Conservation (phyloP, 2,113 vertebrate genomes). For the Anguilla japonica region DNA sequence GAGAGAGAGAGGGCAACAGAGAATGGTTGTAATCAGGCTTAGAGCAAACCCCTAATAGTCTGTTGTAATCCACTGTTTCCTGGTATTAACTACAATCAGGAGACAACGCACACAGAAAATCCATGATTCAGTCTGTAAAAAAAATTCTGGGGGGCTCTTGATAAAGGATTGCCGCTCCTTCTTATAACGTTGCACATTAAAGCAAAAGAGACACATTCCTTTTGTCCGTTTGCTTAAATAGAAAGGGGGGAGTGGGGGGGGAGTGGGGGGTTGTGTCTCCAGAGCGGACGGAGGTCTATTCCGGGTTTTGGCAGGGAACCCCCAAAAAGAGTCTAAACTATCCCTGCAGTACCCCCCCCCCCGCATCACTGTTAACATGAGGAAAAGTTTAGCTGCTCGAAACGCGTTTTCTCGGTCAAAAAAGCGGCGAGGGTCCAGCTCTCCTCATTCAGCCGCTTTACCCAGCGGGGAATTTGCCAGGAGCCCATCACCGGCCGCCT, state of each 20-base stretch:
- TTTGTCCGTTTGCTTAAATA: conserved; percentile 44
- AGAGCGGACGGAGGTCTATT: conserved; percentile 49
- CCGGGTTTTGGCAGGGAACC: conserved; percentile 48
- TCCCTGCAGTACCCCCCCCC: conserved; percentile 60
- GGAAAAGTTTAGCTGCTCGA: conserved; percentile 54
- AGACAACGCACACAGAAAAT: conserved; percentile 49
- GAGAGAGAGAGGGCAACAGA: conserved; percentile 5
- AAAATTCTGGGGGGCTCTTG: conserved; percentile 37
- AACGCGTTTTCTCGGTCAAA: conserved; percentile 36
- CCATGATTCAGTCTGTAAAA: conserved; percentile 51
- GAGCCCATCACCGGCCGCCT: no score
- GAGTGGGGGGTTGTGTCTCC: conserved; percentile 26
- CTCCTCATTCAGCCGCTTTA: no score
- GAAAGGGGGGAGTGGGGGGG: conserved; percentile 35
- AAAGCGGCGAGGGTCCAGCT: no score
- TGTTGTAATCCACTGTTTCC: conserved; percentile 66
- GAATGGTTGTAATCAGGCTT: conserved; percentile 50
- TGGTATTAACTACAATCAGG: conserved; percentile 65
- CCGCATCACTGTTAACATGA: conserved; percentile 40
- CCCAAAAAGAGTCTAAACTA: conserved; percentile 45
- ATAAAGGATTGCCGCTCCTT: conserved; percentile 21
- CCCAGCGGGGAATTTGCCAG: no score
- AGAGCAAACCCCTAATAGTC: conserved; percentile 49
- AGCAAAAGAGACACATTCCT: conserved; percentile 29
- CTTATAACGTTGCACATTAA: not conserved